These are phyloP conservation scores for Cactoblastis cactorum DNA, from an alignment of 2,888 invertebrate species.

Conservation along the genomic window DNA sequence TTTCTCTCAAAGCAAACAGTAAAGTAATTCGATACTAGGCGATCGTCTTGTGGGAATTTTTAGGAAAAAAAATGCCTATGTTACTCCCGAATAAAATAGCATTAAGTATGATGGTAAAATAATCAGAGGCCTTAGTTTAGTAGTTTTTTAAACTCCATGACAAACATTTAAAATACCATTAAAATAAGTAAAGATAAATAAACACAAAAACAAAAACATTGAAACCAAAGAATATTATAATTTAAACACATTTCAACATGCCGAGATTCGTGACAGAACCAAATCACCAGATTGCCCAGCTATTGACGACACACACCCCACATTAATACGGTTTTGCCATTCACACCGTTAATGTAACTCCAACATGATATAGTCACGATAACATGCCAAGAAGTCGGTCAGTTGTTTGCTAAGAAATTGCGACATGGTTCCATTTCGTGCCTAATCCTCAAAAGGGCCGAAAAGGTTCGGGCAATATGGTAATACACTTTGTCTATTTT, in stretches of 20 bases:
- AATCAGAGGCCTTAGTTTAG: too few species aligned
- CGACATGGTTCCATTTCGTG: neutral
- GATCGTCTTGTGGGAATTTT: too few species aligned
- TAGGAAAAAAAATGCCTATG: too few species aligned
- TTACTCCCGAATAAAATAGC: too few species aligned
- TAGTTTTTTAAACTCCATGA: too few species aligned
- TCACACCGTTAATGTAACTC: neutral
- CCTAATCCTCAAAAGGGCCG: neutral
- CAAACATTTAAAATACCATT: too few species aligned
- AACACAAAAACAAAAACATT: neutral
- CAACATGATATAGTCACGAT: slow-evolving; percentile 1
- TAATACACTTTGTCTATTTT: too few species aligned
- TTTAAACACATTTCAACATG: neutral
- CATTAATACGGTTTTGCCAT: neutral
- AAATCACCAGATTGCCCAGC: neutral
- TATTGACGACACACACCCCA: slow-evolving; percentile 1
- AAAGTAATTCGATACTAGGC: too few species aligned
- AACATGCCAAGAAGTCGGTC: neutral
- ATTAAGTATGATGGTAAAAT: too few species aligned
- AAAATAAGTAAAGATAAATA: neutral
- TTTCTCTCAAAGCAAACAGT: too few species aligned
- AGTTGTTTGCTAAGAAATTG: neutral
- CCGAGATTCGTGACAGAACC: neutral
- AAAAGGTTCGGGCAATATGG: neutral
- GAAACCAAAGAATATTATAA: neutral